Percentiles rank a stretch among this genome's conserved stretches.
Conservation (phyloP, 2,888 invertebrate species). For the Eledona agricola region DNA sequence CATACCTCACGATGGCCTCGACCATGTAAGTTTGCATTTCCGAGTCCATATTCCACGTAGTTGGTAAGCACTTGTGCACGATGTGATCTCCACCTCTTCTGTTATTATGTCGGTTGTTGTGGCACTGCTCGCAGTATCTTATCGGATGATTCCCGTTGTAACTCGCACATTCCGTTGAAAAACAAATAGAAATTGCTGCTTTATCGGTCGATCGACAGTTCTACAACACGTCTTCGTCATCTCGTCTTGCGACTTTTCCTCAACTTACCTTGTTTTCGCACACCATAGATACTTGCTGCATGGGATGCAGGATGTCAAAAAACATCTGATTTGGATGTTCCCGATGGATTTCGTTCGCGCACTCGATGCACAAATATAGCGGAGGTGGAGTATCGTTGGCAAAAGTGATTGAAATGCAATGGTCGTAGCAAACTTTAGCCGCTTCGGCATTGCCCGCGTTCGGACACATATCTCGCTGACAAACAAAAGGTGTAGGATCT, state of each 20-base stretch:
- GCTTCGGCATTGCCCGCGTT: constrained; percentile 87
- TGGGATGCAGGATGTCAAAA: constrained; percentile 88
- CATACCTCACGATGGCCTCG: constrained; percentile 89
- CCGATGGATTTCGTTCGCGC: constrained; percentile 90
- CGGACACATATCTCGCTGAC: constrained; percentile 92
- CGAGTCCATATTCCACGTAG: constrained; percentile 88
- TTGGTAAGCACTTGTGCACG: constrained; percentile 85
- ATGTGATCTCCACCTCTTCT: constrained; percentile 90
- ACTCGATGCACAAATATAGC: constrained; percentile 94
- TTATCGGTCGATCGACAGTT: constrained; percentile 93
- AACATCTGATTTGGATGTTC: constrained; percentile 87
- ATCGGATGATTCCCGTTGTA: constrained; percentile 97
- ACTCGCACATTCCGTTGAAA: constrained; percentile 95
- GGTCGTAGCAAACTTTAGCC: constrained; percentile 94
- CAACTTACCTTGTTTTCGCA: constrained; percentile 89
- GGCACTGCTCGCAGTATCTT: constrained; percentile 89
- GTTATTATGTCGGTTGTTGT: constrained; percentile 87
- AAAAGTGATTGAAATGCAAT: constrained; percentile 87
- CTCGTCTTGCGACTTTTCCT: not conserved
- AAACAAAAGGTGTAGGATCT: constrained; percentile 81
- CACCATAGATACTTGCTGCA: constrained; percentile 93
- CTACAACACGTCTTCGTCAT: constrained; percentile 62
- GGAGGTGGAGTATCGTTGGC: constrained; percentile 92
- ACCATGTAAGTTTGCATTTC: constrained; percentile 94
- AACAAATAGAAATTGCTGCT: constrained; percentile 94